Conservation (phyloP, 2,888 invertebrate genomes). For the Thera britannica region DNA sequence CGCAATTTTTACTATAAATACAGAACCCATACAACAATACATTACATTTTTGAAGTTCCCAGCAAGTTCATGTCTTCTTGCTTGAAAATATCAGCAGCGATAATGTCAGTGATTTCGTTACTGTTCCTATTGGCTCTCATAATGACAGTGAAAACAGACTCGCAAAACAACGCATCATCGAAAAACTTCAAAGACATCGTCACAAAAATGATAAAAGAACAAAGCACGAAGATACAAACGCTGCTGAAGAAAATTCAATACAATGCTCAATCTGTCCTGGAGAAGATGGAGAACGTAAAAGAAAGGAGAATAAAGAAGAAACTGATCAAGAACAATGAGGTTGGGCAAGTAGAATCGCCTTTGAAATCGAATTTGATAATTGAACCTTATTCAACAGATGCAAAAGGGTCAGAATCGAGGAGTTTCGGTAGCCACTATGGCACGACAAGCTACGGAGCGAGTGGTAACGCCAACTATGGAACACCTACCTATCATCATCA, state of each 20-base stretch:
- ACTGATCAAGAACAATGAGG: slow-evolving; percentile 38
- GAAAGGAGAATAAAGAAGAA: slow-evolving; percentile 44
- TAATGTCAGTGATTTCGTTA: slow-evolving; percentile 70
- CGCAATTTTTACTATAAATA: slow-evolving; percentile 54
- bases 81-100: slow-evolving; percentile 50
- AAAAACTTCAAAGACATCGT: slow-evolving; percentile 69
- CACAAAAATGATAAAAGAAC: slow-evolving; percentile 70
- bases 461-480: slow-evolving; percentile 63
- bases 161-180: slow-evolving; percentile 50
- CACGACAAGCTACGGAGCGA: slow-evolving; percentile 66
- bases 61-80: slow-evolving; percentile 64
- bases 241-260: slow-evolving; percentile 71
- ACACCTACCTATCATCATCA: slow-evolving; percentile 74
- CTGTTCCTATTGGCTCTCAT: slow-evolving; percentile 62
- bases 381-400: slow-evolving; percentile 39
- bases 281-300: slow-evolving; percentile 66
- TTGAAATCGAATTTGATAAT: slow-evolving; percentile 48
- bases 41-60: slow-evolving; percentile 47
- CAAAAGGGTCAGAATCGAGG: slow-evolving; percentile 52
- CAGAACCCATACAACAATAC: slow-evolving; percentile 35
- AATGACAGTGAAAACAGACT: slow-evolving; percentile 59
- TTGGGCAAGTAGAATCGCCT: slow-evolving; percentile 68
- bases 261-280: slow-evolving; percentile 69
- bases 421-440: slow-evolving; percentile 66
- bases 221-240: slow-evolving; percentile 69